Conservation (phyloP, 2,888 invertebrate species). For the Sinotaia quadrata region DNA sequence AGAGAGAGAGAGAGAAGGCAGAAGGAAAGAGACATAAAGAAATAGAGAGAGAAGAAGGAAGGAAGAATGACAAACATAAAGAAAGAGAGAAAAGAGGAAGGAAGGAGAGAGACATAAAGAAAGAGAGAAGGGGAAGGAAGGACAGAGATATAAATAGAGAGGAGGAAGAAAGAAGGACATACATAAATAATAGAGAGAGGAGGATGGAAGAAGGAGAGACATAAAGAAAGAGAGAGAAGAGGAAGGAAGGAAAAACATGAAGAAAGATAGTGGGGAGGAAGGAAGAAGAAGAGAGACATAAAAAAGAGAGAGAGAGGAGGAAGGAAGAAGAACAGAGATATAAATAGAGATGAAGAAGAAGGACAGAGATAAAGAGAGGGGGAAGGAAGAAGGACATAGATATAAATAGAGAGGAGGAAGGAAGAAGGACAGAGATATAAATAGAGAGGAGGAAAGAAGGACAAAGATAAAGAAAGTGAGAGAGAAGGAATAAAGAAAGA, state of each 20-base stretch:
- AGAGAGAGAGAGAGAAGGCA: slow-evolving; percentile 4
- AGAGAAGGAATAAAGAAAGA: not conserved
- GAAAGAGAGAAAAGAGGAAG: not conserved
- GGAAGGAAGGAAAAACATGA: no score
- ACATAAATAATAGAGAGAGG: no score
- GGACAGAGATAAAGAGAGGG: not conserved
- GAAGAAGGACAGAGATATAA: not conserved
- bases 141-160: not conserved
- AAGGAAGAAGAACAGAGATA: not conserved
- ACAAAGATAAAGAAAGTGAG: not conserved
- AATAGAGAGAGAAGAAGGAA: not conserved
- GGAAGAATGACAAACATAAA: not conserved
- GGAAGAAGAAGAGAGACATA: not conserved
- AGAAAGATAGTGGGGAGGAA: no score
- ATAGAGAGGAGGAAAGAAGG: not conserved
- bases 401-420: slow-evolving; percentile 1
- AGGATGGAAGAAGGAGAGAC: no score
- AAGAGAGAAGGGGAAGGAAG: not conserved
- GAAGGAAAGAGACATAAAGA: slow-evolving; percentile 1
- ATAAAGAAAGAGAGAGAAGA: slow-evolving; percentile 2
- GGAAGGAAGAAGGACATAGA: not conserved
- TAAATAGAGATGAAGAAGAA: not conserved
- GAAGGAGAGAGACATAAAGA: not conserved
- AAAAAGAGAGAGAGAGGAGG: not conserved
- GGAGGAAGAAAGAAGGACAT: not conserved